Evolutionary conservation across 2,888 invertebrate species (phyloP).

Genomic region (Antheraea assamensis): DNA sequence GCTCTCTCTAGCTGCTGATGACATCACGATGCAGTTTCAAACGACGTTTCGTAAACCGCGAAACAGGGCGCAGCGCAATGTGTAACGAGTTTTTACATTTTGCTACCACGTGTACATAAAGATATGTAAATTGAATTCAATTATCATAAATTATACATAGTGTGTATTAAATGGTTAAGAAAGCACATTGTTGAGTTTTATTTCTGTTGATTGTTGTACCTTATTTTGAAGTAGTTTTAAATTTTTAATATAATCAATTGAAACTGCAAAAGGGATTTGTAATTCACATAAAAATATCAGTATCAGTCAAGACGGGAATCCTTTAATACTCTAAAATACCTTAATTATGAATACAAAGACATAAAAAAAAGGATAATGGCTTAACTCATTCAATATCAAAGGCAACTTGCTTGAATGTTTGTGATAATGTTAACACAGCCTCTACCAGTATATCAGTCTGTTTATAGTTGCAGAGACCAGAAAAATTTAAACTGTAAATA

Average conservation of each 20-base stretch:
- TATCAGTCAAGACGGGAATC: too few relatives aligned
- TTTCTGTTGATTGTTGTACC: slow-evolving; percentile 19
- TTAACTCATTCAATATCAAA: too few relatives aligned
- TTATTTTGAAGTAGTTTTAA: neutral
- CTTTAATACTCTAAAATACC: too few relatives aligned
- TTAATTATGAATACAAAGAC: too few relatives aligned
- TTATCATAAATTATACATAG: slow-evolving; percentile 76
- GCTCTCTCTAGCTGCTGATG: slow-evolving; percentile 33
- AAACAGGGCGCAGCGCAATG: neutral
- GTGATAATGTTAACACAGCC: neutral
- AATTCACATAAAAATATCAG: too few relatives aligned
- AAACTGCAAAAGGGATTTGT: too few relatives aligned
- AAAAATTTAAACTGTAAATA: neutral
- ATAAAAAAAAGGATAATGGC: too few relatives aligned
- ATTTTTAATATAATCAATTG: too few relatives aligned
- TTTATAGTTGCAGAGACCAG: slow-evolving; percentile 7
- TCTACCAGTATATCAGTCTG: neutral
- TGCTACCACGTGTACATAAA: slow-evolving; percentile 79
- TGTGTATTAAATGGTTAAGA: slow-evolving; percentile 79
- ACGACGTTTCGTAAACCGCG: neutral
- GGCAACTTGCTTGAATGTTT: too few relatives aligned
- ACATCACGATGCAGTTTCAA: slow-evolving; percentile 20
- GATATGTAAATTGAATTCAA: slow-evolving; percentile 74
- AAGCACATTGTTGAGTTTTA: slow-evolving; percentile 46
- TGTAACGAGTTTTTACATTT: slow-evolving; percentile 63